These are phyloP conservation scores for Balanococcus diminutus DNA, from an alignment of 2,888 invertebrate species.

Conservation along the genomic window DNA sequence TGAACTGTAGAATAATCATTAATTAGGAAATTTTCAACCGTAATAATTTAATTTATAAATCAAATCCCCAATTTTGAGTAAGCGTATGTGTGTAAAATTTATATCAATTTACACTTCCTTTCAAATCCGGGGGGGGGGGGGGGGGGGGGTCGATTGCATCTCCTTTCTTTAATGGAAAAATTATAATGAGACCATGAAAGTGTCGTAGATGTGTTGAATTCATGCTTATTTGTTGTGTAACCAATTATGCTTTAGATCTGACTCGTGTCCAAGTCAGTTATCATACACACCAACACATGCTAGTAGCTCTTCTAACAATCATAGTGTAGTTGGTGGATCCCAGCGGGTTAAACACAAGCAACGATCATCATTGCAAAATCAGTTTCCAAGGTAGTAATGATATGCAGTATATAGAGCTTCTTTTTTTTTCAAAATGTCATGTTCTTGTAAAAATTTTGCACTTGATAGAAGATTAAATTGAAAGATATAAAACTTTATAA, in stretches of 20 bases:
- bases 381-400: conserved; percentile 57
- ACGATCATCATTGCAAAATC: conserved; percentile 62
- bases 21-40: no score
- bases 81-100: no score
- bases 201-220: neutral
- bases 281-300: conserved; percentile 63
- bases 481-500: neutral
- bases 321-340: conserved; percentile 55
- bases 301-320: conserved; percentile 51
- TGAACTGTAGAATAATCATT: no score
- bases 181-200: neutral
- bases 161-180: neutral
- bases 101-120: no score
- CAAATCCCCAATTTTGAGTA: no score
- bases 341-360: conserved; percentile 69
- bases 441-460: neutral
- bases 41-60: no score
- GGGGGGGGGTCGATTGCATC: neutral
- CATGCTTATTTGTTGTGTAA: conserved; percentile 48
- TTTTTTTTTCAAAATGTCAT: neutral
- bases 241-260: conserved; percentile 69
- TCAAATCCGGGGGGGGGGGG: no score
- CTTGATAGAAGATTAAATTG: neutral
- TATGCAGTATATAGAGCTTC: neutral
- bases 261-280: conserved; percentile 89